Evolutionary conservation across 2,888 invertebrate species (phyloP), one percentile per base, ranked within the genome.

Genomic region (Ennomos quercinarius): DNA sequence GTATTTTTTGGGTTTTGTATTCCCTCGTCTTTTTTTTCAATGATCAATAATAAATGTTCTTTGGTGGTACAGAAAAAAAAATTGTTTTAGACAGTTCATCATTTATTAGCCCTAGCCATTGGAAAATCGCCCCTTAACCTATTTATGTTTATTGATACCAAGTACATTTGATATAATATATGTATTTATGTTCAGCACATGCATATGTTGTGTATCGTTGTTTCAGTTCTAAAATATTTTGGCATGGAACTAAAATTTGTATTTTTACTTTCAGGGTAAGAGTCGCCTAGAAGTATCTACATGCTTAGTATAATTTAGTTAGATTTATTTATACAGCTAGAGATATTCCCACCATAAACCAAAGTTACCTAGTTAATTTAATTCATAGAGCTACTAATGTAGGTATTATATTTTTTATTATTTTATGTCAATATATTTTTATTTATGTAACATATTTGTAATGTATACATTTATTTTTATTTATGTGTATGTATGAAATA

Each of bases 201-300:
- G 17, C 2, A n/a, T 6, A 6, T 27, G 5, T 27, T 27, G 27
- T 27, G 5, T 27, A 44, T 41, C 38, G 35, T 57, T 42, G 40
- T 51, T 45, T 35, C 9, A 42, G 17, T 17, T 49, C 35, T 40
- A 46, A 53, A 1, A 57, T 48, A 42, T 48, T 53, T 61, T 61
- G 59, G 57, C 59, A 65, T 45, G 46, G 47, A 27, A 57, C 57
- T 68, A 59, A 61, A 48, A 48, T 54, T 40, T 4, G 56, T 72
- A 56, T 70, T 78, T 77, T 77, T 70, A 65, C 68, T 84, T 83
- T 68, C 84, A 85, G 84, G 80, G 76, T 84, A 61, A 84, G 73
- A 74, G 59, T 76, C 68, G 70, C 50, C 67, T 61, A 68, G 70
- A 67, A 72, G 71, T 64, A 63, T 39, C 55, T 47, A 8, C 60